Base-by-base conservation (phyloP, 2,888 invertebrate genomes). In the Fissipunctia ypsillon region DNA sequence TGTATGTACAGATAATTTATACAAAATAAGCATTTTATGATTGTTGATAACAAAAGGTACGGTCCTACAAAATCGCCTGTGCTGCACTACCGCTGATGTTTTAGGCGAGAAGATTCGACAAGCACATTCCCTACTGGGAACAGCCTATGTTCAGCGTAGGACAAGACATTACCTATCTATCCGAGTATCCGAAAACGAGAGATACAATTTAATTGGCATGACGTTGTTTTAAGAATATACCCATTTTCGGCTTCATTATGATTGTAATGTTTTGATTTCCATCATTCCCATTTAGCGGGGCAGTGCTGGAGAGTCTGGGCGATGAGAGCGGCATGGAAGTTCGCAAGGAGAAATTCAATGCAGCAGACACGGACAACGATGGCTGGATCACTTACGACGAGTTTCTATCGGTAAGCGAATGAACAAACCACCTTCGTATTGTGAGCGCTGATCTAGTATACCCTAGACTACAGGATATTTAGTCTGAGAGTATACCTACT, bases 341-440 rank as follows among this genome's bases (percentile, higher is more conserved):
- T 0, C 93, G 97, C 43, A 96, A 96, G 85, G 94, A 95, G 70
- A 96, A 95, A 84, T 97, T 96, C 85, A 94, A 91, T 41, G 89
- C 84, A 1, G 95, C 95, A 0, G 97, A 97, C 87, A 92, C 91
- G 0, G 96, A 97, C 88, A 94, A 92, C 79, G 96, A 97, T 70
- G 97, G 97, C 3, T 97, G 96, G 96, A 96, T 97, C 80, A 96
- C 96, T 1, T 97, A 97, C 77, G 96, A 96, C 64, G 97, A 97
- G 84, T 97, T 96, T 88, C 90, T 97, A 76, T 94, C 94, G 88
- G 97, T 96, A 89, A 88, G 87, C 83, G 28, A 16, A 28, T 41
- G 22, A 14, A 19, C 22, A 19, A n/a, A 52, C 6, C 2, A 28
- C 22, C 43, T 43, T 41, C 25, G 10, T 28, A 43, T 43, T 22